Evolutionary conservation across 1,140 invertebrate genomes (phyloP), one percentile per base, ranked within the genome.

Genomic region (Drosophila ercepeae): DNA sequence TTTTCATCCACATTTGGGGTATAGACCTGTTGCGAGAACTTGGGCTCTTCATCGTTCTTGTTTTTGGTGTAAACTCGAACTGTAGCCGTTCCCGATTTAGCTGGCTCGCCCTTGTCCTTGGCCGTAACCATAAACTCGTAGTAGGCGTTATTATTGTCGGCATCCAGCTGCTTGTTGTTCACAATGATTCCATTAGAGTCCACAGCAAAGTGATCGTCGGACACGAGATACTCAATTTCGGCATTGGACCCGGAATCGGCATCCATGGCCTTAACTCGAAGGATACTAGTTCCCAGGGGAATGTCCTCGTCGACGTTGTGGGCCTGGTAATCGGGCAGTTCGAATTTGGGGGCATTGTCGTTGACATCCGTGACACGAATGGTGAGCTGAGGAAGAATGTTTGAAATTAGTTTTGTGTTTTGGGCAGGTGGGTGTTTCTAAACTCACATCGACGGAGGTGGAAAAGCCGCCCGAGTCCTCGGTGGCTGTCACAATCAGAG

Each of bases 1-100:
- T 98, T 98, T 92, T 98, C 97, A 91, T 98, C 97, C 1, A 98
- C 97, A 92, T 98, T 98, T 0, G 97, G 97, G 1, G 97, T 98
- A 90, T 98, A 98, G 0, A 98, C 97, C 93, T 98, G 97, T 76
- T 98, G 97, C 0, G 97, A 98, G 91, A 98, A 98, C 91, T 98
- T 98, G 0, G 97, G 97, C 90, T 98, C 97, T 92, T 98, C 97
- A 86, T 98, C 97, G 91, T 98, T 98, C 92, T 98, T 98, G 88
- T 98, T 98, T 89, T 98, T 98, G 3, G 97, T 98, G 89, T 98
- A 98, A 63, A 98, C 95, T 51, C 97, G 93, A 6, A 98, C 97
- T 0, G 97, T 98, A 0, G 97, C 97, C 1, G 96, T 97, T 18
- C 97, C 97, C 2, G 96, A 97, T 90, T 98, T 97, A 0, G 97